Evolutionary conservation across 2,888 invertebrate species (phyloP).

Genomic region (Cryptosula pallasiana): DNA sequence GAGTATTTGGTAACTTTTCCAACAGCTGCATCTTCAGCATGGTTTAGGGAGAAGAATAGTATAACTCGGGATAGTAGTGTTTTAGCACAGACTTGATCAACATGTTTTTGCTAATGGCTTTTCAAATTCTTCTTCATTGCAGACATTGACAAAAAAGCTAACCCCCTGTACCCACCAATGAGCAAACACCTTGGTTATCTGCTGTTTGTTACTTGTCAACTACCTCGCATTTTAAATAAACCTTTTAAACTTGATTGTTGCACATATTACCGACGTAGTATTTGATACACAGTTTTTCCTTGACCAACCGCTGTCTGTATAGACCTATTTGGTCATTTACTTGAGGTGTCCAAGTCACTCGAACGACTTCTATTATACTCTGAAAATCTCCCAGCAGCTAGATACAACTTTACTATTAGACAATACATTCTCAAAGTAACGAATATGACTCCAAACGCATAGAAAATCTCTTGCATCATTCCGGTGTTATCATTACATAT

Average conservation of each 20-base stretch:
- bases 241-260: neutral
- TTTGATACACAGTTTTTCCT: neutral
- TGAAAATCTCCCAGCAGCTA: neutral
- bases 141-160: neutral
- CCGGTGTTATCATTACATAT: neutral
- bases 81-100: neutral
- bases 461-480: neutral
- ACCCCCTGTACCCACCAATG: too few relatives aligned
- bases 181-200: neutral
- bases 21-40: too few relatives aligned
- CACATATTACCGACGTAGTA: neutral
- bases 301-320: neutral
- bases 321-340: neutral
- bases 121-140: neutral
- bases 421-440: neutral
- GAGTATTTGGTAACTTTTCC: too few relatives aligned
- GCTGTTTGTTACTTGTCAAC: neutral
- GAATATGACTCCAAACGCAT: neutral
- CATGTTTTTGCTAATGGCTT: neutral
- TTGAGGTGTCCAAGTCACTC: too few relatives aligned
- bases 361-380: too few relatives aligned
- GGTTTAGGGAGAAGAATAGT: too few relatives aligned
- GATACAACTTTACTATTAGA: neutral
- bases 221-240: neutral
- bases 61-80: neutral